Evolutionary conservation across 2,797 vertebrate genomes (phyloP), one percentile per base, ranked within the genome.

Genomic region (Hypotaenidia philippensis): DNA sequence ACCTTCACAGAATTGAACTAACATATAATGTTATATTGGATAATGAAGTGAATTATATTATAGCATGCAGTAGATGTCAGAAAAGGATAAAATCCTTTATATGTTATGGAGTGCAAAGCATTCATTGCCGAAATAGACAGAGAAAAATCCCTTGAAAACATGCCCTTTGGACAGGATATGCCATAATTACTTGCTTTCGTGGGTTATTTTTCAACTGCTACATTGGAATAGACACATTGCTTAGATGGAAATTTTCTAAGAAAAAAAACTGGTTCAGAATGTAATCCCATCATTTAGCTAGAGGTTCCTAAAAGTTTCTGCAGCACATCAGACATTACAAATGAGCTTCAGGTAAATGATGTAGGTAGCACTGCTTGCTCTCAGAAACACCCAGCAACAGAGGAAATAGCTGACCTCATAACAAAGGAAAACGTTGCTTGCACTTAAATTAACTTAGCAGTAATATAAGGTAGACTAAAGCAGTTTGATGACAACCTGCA

Each of bases 81-180:
- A 66, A 88, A 68, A 19, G 5, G 19, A 12, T 83, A 40, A 18
- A 82, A 52, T 66, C 41, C 15, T 44, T 76, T 41, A 4, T 25
- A 27, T 44, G 41, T 23, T 26, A 17, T 1, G 5, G 45, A 82
- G 65, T 10, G 17, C 6, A 90, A 83, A 55, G 34, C 8, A 82
- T 40, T 85, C 20, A 6, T 69, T 82, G 57, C 11, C 10, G 56
- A 44, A 55, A 75, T 0, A 68, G 40, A 32, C 13, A 31, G 52
- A 56, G 36, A 22, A 44, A 50, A 14, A 64, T 21, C 10, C 10
- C 45, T 66, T 41, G 55, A 86, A 90, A 71, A 6, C 25, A 13
- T 10, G 11, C 15, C 11, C 22, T 63, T 75, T 77, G 41, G n/a
- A 21, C 31, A 71, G 36, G 15, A 27, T 74, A 27, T 0, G 0